These are phyloP conservation scores for Vollenhovia emeryi DNA, from an alignment of 1,140 invertebrate genomes.

Conservation along the genomic window DNA sequence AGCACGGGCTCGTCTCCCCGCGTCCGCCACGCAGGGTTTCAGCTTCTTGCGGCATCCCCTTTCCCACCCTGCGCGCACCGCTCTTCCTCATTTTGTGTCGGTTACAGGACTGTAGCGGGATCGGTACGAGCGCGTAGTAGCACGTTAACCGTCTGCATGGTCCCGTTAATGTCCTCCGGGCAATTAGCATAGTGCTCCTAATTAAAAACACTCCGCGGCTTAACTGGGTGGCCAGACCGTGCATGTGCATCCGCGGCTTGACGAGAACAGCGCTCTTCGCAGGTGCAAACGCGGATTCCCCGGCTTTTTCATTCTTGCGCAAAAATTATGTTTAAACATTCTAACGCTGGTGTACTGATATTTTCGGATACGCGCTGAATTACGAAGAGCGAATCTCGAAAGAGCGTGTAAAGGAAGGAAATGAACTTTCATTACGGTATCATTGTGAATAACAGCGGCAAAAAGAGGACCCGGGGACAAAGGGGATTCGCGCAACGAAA, in stretches of 20 bases:
- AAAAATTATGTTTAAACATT: not conserved
- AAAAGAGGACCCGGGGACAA: not conserved
- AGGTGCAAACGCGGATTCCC: conserved; percentile 19
- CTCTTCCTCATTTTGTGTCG: conserved; percentile 48
- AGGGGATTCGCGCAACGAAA: conserved; percentile 5
- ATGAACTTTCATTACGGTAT: conserved; percentile 17
- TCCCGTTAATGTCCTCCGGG: conserved; percentile 67
- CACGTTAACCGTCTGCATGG: conserved; percentile 58
- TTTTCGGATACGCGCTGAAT: not conserved
- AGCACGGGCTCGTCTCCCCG: conserved; percentile 35
- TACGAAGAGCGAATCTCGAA: not conserved
- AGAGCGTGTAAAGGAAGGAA: not conserved
- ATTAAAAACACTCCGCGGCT: conserved; percentile 71
- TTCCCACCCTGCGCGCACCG: not conserved
- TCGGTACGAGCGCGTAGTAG: conserved; percentile 43
- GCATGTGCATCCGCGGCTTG: conserved; percentile 49
- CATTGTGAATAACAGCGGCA: conserved; percentile 1
- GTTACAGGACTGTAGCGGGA: conserved; percentile 57
- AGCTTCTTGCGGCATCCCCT: conserved; percentile 44
- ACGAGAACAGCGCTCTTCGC: conserved; percentile 19
- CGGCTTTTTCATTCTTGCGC: not conserved
- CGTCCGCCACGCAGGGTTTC: not conserved
- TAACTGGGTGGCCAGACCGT: conserved; percentile 39
- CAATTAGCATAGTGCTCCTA: conserved; percentile 75
- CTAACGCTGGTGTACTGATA: not conserved